Evolutionary conservation across 2,797 vertebrate species (phyloP).

Genomic region (Petrocephalus sullivani): DNA sequence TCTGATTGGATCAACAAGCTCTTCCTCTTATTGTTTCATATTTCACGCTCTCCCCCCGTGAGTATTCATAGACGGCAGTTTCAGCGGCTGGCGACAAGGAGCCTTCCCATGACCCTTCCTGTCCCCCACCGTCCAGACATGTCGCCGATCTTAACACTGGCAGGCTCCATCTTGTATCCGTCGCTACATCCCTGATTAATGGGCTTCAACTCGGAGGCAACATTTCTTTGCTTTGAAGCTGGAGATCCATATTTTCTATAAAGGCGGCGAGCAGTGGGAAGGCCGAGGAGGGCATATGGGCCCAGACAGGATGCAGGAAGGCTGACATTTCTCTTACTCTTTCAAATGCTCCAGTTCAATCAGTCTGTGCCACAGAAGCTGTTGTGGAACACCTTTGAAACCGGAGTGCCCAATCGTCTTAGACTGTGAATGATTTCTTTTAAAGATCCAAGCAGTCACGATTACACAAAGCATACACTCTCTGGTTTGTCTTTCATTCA

Average conservation of each 20-base stretch:
- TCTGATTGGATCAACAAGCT: slow-evolving; percentile 4
- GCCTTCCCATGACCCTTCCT: not conserved
- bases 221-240: slow-evolving; percentile 68
- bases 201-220: slow-evolving; percentile 71
- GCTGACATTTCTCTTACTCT: slow-evolving; percentile 72
- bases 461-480: slow-evolving; percentile 55
- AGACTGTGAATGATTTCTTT: slow-evolving; percentile 74
- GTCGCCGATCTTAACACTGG: slow-evolving; percentile 28
- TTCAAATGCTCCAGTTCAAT: slow-evolving; percentile 76
- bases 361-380: slow-evolving; percentile 71
- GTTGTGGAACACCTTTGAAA: slow-evolving; percentile 77
- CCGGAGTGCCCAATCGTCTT: slow-evolving; percentile 70
- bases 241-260: slow-evolving; percentile 50
- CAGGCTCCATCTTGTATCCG: not conserved
- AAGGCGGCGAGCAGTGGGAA: slow-evolving; percentile 63
- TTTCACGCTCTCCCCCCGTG: not conserved
- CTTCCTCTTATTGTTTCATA: not conserved
- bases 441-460: slow-evolving; percentile 70
- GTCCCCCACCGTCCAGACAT: not conserved
- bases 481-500: slow-evolving; percentile 42
- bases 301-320: slow-evolving; percentile 69
- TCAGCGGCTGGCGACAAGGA: not conserved
- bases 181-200: slow-evolving; percentile 67
- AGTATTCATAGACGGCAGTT: not conserved
- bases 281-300: slow-evolving; percentile 71